Percentiles rank a stretch among this genome's conserved stretches.
Evolutionary conservation across 30 jellyfish, hydroid and myxozoan species (phyloP).

Genomic region (Turritopsis dohrnii): DNA sequence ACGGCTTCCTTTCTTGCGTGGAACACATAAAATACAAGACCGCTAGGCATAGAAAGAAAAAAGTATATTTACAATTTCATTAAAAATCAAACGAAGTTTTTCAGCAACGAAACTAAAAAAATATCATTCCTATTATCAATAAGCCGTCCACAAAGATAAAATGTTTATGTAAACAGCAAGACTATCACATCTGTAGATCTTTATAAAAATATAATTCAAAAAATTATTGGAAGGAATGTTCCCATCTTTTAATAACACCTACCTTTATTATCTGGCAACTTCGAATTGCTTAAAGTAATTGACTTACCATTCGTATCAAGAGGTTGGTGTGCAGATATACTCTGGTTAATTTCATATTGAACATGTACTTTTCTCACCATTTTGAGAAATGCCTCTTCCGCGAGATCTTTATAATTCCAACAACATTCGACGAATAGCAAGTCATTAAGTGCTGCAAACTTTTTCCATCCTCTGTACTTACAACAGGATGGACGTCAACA

Average conservation of each 20-base stretch:
- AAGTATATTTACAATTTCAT: no score
- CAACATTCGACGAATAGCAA: slow-evolving; percentile 81
- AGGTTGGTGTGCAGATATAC: slow-evolving; percentile 56
- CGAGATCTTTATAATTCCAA: slow-evolving; percentile 73
- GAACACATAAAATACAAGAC: no score
- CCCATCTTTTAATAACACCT: not conserved
- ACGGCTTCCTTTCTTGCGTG: no score
- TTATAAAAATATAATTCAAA: no score
- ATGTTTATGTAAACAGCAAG: no score
- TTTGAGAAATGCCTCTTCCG: slow-evolving; percentile 72
- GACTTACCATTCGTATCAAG: not conserved
- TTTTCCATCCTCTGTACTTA: slow-evolving; percentile 86
- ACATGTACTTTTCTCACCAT: slow-evolving; percentile 79
- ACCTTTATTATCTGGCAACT: not conserved
- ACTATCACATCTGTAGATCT: no score
- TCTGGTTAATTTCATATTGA: slow-evolving; percentile 60
- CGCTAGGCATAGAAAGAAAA: no score
- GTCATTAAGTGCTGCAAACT: slow-evolving; percentile 70
- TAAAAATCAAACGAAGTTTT: no score
- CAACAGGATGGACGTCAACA: slow-evolving; percentile 82
- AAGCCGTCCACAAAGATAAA: no score
- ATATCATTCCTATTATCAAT: no score
- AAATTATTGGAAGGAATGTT: no score
- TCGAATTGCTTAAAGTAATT: not conserved
- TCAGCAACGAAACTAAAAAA: no score